phyloP scores from a whole-genome alignment of 92 coral and sea anemone species.

The Nematostella vectensis region DNA sequence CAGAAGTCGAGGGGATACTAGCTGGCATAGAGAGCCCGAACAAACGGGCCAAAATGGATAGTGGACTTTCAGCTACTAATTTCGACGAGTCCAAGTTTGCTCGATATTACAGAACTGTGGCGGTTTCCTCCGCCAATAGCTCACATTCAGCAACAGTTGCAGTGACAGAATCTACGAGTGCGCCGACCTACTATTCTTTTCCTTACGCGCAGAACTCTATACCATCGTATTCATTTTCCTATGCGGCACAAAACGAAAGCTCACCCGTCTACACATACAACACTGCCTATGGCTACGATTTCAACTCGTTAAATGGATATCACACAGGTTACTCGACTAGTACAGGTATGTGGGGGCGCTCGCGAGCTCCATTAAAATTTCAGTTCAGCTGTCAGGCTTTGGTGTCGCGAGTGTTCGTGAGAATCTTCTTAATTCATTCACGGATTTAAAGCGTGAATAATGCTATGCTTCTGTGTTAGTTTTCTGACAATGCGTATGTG shows the following conservation, averaged over 20 bases:
- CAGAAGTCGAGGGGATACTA: constrained; percentile 87
- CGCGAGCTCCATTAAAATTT: constrained; percentile 53
- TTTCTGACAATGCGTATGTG: constrained; percentile 14
- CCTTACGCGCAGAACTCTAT: constrained; percentile 72
- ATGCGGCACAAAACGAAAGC: constrained; percentile 60
- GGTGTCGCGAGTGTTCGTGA: constrained; percentile 9
- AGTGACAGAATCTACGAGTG: constrained; percentile 45
- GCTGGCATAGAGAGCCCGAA: constrained; percentile 98
- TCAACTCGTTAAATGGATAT: constrained; percentile 56
- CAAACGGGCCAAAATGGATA: constrained; percentile 99
- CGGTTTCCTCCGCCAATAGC: constrained; percentile 71
- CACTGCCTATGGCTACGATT: constrained; percentile 71
- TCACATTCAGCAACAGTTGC: constrained; percentile 79
- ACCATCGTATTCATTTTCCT: constrained; percentile 66
- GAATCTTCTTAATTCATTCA: constrained; percentile 7
- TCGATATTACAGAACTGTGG: constrained; percentile 97
- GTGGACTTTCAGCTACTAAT: constrained; percentile 85
- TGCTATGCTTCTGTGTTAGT: constrained; percentile 7
- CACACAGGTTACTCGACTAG: constrained; percentile 49
- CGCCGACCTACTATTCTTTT: constrained; percentile 72
- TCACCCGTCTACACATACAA: constrained; percentile 69
- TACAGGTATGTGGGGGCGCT: constrained; percentile 37
- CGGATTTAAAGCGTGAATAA: background rate
- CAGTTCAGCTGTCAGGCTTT: constrained; percentile 29
- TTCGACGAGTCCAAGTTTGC: constrained; percentile 99